These are phyloP conservation scores for Siphlonurus alternatus DNA, from an alignment of 2,888 invertebrate species.

Conservation along the genomic window DNA sequence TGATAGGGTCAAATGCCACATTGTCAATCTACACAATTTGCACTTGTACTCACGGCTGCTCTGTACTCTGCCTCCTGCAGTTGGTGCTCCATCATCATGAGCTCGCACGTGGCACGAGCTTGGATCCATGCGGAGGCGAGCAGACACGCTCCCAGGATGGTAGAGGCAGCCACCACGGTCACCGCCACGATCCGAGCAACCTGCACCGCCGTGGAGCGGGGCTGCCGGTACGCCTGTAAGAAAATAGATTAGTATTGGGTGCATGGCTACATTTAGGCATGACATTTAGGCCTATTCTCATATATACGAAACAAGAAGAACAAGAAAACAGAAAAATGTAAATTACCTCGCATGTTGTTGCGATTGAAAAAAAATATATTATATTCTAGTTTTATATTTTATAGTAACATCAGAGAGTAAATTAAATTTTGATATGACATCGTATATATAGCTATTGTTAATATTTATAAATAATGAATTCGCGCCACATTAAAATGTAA, in stretches of 20 bases:
- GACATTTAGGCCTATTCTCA: neutral
- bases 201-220: slow-evolving; percentile 60
- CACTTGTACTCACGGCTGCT: neutral
- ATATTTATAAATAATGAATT: too few species aligned
- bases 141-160: slow-evolving; percentile 67
- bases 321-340: slow-evolving; percentile 12
- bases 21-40: too few species aligned
- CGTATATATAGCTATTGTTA: too few species aligned
- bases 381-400: too few species aligned
- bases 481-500: too few species aligned
- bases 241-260: too few species aligned
- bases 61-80: slow-evolving; percentile 22
- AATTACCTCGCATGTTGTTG: too few species aligned
- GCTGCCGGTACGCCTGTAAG: slow-evolving; percentile 59
- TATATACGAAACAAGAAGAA: slow-evolving; percentile 14
- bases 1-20: too few species aligned
- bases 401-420: too few species aligned
- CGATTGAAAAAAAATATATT: neutral
- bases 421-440: too few species aligned
- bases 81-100: slow-evolving; percentile 21
- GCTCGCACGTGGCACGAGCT: slow-evolving; percentile 53
- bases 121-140: slow-evolving; percentile 70
- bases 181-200: slow-evolving; percentile 71
- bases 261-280: neutral
- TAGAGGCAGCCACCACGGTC: slow-evolving; percentile 62